phyloP scores from a whole-genome alignment of 2,888 invertebrate species.

The Pinctada fucata region DNA sequence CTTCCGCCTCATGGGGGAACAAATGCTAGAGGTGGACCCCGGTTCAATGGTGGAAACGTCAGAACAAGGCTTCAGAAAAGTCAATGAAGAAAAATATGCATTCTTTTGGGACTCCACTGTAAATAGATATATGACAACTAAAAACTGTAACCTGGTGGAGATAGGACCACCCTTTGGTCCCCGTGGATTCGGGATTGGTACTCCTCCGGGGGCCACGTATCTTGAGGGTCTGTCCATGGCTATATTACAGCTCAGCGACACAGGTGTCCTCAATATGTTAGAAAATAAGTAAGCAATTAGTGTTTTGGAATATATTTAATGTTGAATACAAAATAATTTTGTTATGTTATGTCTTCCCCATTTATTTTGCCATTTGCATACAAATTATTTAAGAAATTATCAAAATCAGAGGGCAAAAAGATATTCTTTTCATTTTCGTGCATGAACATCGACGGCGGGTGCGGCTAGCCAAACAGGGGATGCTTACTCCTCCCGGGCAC shows the following conservation, averaged over 20 bases:
- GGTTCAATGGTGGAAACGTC: constrained; percentile 63
- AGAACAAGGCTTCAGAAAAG: constrained; percentile 57
- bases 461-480: too few species aligned
- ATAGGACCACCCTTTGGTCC: constrained; percentile 68
- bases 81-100: constrained; percentile 65
- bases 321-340: too few species aligned
- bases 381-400: not conserved
- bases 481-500: too few species aligned
- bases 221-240: constrained; percentile 66
- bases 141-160: constrained; percentile 61
- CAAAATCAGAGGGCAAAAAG: not conserved
- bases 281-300: constrained; percentile 58
- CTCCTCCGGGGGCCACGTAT: constrained; percentile 69
- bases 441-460: too few species aligned
- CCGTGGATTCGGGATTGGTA: constrained; percentile 69
- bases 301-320: not conserved
- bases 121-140: constrained; percentile 60
- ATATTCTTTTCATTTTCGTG: not conserved
- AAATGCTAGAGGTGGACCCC: constrained; percentile 58
- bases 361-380: not conserved
- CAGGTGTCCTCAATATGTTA: constrained; percentile 57
- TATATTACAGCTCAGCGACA: constrained; percentile 62
- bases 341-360: too few species aligned
- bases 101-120: constrained; percentile 73
- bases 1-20: constrained; percentile 67